phyloP scores from a whole-genome alignment of 2,113 vertebrate species.

The Puntigrus tetrazona region DNA sequence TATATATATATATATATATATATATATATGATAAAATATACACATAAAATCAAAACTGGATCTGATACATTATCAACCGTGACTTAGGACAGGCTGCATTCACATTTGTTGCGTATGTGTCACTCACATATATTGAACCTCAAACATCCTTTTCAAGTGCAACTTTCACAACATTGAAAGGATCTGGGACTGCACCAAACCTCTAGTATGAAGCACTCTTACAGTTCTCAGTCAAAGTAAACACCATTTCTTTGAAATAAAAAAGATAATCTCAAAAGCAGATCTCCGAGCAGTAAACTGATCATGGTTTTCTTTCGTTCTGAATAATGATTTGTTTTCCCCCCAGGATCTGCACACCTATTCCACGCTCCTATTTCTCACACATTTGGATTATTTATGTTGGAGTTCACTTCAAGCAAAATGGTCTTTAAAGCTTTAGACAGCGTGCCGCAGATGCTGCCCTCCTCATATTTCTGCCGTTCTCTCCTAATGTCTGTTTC shows the following conservation, averaged over 20 bases:
- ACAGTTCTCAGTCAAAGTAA: background rate
- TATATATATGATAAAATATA: too few species aligned
- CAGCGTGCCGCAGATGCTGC: constrained; percentile 7
- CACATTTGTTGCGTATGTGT: too few species aligned
- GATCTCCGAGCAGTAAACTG: constrained; percentile 13
- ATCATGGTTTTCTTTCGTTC: constrained; percentile 7
- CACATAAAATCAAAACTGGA: too few species aligned
- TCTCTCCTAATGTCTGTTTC: constrained; percentile 38
- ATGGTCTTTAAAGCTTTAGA: constrained; percentile 26
- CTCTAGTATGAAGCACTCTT: constrained; percentile 3
- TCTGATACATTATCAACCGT: background rate
- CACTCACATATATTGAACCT: background rate
- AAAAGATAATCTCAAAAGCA: constrained; percentile 27
- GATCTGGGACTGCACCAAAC: background rate
- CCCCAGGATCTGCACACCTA: background rate
- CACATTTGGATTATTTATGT: constrained; percentile 44
- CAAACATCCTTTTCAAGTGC: background rate
- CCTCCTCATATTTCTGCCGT: background rate
- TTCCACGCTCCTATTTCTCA: constrained; percentile 34
- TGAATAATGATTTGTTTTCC: constrained; percentile 38
- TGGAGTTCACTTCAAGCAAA: constrained; percentile 21
- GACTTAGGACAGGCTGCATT: background rate
- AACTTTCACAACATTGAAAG: background rate
- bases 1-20: too few species aligned
- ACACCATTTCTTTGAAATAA: constrained; percentile 9